Evolutionary conservation across 2,113 vertebrate species (phyloP).

Genomic region (Bungarus multicinctus): DNA sequence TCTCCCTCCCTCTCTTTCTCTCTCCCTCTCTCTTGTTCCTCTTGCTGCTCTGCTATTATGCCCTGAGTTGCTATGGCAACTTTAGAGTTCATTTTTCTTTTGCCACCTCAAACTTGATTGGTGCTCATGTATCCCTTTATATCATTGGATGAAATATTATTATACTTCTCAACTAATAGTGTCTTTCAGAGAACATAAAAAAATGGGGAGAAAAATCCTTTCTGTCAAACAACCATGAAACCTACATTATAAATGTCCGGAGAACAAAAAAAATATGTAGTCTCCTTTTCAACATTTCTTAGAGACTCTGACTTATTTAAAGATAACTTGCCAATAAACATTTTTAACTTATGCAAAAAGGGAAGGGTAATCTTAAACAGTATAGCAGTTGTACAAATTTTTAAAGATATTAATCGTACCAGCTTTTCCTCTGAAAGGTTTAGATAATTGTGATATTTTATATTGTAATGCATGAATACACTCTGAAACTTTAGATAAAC

Average conservation of each 20-base stretch:
- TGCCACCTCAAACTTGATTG: background rate
- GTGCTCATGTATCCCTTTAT: background rate
- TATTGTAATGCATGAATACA: conserved; percentile 65
- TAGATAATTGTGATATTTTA: conserved; percentile 58
- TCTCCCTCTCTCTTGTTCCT: background rate
- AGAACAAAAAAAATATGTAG: background rate
- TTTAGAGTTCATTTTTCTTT: background rate
- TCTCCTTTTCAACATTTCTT: conserved; percentile 31
- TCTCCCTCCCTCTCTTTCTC: no score
- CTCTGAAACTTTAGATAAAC: conserved; percentile 52
- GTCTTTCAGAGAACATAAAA: background rate
- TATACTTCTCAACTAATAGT: background rate
- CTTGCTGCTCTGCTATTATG: background rate
- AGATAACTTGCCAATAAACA: conserved; percentile 23
- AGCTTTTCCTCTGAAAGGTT: conserved; percentile 58
- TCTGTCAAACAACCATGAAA: background rate
- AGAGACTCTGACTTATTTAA: conserved; percentile 28
- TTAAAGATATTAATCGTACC: conserved; percentile 54
- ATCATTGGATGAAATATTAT: background rate
- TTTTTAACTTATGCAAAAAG: background rate
- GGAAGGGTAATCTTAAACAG: conserved; percentile 36
- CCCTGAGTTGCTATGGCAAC: background rate
- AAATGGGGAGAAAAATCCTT: background rate
- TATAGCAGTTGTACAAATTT: conserved; percentile 51
- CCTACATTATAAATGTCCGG: background rate